Evolutionary conservation across 2,888 invertebrate species (phyloP).

Genomic region (Blastobasis lacticolella): DNA sequence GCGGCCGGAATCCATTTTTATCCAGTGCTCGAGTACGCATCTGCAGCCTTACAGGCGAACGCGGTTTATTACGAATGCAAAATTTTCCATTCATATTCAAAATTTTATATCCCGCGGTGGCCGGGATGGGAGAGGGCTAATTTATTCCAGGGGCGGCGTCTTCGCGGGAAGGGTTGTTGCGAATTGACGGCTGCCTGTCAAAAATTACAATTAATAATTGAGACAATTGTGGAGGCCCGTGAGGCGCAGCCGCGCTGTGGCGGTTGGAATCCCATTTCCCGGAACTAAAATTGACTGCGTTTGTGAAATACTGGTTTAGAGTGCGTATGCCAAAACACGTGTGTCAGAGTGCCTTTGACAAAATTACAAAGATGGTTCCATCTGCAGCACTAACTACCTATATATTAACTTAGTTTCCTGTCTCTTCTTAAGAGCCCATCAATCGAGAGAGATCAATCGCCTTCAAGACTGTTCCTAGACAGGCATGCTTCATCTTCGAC

Average conservation of each 20-base stretch:
- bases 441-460: no score
- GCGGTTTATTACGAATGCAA: slow-evolving; percentile 89
- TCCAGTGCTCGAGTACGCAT: slow-evolving; percentile 61
- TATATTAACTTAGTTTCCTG: no score
- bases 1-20: slow-evolving; percentile 56
- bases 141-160: slow-evolving; percentile 79
- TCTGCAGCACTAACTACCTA: no score
- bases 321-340: no score
- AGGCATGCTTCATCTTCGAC: no score
- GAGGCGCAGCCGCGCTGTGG: not conserved
- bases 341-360: no score
- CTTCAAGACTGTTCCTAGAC: no score
- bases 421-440: no score
- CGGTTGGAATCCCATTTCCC: not conserved
- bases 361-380: no score
- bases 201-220: slow-evolving; percentile 74
- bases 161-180: slow-evolving; percentile 71
- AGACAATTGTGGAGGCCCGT: slow-evolving; percentile 49
- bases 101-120: slow-evolving; percentile 88
- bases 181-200: slow-evolving; percentile 73
- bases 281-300: not conserved
- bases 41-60: slow-evolving; percentile 68
- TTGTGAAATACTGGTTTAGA: not conserved
- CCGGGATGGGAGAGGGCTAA: slow-evolving; percentile 80
- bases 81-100: slow-evolving; percentile 92